Evolutionary conservation across 2,113 vertebrate genomes (phyloP).

Genomic region (Eublepharis macularius): DNA sequence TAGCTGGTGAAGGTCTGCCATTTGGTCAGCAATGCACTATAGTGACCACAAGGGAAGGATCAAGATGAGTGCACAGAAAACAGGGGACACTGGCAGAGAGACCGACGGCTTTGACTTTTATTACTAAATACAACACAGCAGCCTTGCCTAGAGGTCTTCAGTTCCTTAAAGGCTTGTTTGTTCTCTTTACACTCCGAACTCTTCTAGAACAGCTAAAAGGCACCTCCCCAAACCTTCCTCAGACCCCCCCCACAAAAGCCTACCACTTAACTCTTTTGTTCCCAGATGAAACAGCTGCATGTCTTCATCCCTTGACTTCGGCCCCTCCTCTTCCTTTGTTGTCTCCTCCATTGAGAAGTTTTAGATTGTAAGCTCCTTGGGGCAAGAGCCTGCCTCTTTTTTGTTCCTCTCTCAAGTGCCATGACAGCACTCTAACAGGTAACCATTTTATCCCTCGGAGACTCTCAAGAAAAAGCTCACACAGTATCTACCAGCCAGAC

Average conservation of each 20-base stretch:
- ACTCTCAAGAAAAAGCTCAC: not conserved
- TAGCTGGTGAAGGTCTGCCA: not conserved
- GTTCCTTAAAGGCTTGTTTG: too few species aligned
- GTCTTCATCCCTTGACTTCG: not conserved
- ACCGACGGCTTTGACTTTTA: too few species aligned
- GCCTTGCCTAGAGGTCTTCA: not conserved
- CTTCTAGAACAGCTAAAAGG: too few species aligned
- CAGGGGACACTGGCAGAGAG: too few species aligned
- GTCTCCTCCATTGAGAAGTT: not conserved
- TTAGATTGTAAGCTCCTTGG: not conserved
- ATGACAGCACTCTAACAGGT: not conserved
- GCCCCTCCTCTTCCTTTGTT: too few species aligned
- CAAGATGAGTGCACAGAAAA: too few species aligned
- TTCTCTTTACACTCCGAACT: too few species aligned
- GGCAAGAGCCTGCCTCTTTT: not conserved
- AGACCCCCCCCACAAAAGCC: not conserved
- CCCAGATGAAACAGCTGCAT: not conserved
- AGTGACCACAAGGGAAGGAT: rapidly evolving
- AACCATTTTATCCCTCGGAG: not conserved
- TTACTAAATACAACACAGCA: too few species aligned
- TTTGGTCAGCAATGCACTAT: rapidly evolving
- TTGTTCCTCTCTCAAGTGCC: not conserved
- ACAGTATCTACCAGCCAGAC: not conserved
- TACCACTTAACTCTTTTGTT: too few species aligned
- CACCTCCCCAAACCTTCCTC: too few species aligned